These are phyloP conservation scores for Micronycteris hirsuta DNA, from an alignment of 2,113 vertebrate genomes.

Conservation along the genomic window DNA sequence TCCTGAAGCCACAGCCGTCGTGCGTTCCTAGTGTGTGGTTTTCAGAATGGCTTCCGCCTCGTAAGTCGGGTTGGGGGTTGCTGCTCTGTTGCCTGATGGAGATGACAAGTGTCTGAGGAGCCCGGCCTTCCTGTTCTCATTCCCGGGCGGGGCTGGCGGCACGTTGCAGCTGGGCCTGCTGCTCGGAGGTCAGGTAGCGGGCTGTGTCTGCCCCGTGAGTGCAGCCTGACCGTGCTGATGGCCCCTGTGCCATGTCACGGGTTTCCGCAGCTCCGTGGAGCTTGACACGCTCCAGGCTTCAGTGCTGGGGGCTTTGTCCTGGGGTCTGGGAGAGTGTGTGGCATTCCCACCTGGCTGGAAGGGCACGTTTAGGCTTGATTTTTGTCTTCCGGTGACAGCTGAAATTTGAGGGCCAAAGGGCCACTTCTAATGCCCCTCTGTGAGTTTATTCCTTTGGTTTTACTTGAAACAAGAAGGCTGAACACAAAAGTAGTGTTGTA, in stretches of 20 bases:
- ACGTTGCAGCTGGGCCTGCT: fast-evolving
- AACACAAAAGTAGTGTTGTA: neutral
- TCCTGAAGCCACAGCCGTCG: neutral
- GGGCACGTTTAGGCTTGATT: neutral
- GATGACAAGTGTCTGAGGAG: neutral
- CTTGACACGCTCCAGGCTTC: neutral
- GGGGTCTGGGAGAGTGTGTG: neutral
- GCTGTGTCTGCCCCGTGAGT: neutral
- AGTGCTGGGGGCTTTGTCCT: neutral
- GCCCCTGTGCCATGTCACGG: neutral
- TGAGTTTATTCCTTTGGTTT: neutral
- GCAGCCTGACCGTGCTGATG: neutral
- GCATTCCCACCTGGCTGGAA: neutral
- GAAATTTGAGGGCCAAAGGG: neutral
- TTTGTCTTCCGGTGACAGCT: neutral
- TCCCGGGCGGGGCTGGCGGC: neutral
- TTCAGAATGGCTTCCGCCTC: slow-evolving; percentile 55
- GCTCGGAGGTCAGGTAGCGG: neutral
- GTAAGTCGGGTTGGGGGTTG: neutral
- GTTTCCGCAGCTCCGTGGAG: neutral
- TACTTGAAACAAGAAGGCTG: neutral
- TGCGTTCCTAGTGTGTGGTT: neutral
- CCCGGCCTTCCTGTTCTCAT: slow-evolving; percentile 35
- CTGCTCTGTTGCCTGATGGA: neutral
- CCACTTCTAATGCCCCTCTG: neutral